Base-by-base conservation (phyloP, 2,888 invertebrate species). In the Kryphioiulus occultus region DNA sequence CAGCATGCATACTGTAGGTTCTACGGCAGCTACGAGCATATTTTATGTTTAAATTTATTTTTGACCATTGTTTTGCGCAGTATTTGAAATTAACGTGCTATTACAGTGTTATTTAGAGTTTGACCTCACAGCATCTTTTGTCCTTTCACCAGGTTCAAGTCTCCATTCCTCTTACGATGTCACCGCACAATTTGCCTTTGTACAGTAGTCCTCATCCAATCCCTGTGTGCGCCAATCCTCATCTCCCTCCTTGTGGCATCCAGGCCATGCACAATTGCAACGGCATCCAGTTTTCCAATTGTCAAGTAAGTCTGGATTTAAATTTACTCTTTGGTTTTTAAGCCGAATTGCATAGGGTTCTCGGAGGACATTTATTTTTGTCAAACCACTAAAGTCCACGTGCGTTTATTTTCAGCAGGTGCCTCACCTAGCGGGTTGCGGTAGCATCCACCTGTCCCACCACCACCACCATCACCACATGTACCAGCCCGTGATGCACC, bases 401-500 rank as follows among this genome's bases (percentile, higher is more conserved):
- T 0, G 7, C 30, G 83, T n/a, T 83, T 30, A 35, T 83, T 32
- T 82, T 86, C 32, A 44, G 44, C 53, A 88, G 88, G 86, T 88
- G 59, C 88, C 87, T 53, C 88, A 86, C 39, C 83, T 88, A 32
- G 44, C 88, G 22, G 86, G 87, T 9, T 88, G 88, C 85, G 84
- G 86, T 85, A 85, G 44, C 19, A 47, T 86, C 89, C 92, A 92
- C 89, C 89, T 90, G 82, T 91, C 91, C 89, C 91, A 92, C 86
- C 92, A 92, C 89, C 91, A 92, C 86, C 92, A 92, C 89, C 92
- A 92, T 86, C 90, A 91, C 89, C 88, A 86, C 44, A 88, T 87
- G 78, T 88, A 88, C 90, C 92, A 91, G 90, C 91, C 92, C 89
- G 92, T 93, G 86, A 91, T 92, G 87, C 92, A 92, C 90, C 92